phyloP scores from a whole-genome alignment of 92 coral and sea anemone species.

The Plumapathes pennacea region DNA sequence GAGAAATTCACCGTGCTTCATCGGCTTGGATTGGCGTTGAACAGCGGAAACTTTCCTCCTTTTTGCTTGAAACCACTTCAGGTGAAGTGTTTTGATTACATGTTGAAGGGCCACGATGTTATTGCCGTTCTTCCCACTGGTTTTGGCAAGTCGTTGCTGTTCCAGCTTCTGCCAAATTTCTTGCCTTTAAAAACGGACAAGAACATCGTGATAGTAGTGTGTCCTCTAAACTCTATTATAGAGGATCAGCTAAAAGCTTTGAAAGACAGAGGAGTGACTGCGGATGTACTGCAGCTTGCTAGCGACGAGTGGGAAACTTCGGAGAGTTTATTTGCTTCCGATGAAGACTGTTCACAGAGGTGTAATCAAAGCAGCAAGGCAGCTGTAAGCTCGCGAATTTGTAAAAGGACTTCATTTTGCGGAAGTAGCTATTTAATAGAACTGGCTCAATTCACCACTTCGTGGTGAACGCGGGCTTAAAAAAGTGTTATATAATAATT shows the following conservation, averaged over 20 bases:
- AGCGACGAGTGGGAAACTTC: conserved; percentile 18
- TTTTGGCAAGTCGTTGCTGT: conserved; percentile 67
- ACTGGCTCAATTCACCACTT: too few species aligned
- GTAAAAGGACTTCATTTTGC: too few species aligned
- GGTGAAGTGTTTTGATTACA: conserved; percentile 46
- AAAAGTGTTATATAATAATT: too few species aligned
- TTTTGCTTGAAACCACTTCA: conserved; percentile 8
- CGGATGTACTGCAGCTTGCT: conserved; percentile 56
- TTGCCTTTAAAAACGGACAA: conserved; percentile 46
- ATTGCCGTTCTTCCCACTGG: conserved; percentile 60
- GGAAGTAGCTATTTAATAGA: too few species aligned
- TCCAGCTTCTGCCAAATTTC: conserved; percentile 56
- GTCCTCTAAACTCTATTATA: conserved; percentile 62
- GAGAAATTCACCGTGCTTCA: conserved; percentile 9
- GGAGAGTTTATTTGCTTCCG: conserved; percentile 48
- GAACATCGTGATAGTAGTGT: conserved; percentile 60
- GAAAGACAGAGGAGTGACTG: conserved; percentile 35
- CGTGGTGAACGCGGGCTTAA: too few species aligned
- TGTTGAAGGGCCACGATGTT: conserved; percentile 50
- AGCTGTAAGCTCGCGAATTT: too few species aligned
- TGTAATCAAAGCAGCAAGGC: too few species aligned
- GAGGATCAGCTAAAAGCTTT: conserved; percentile 63
- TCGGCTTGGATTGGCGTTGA: conserved; percentile 10
- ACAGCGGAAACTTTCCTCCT: conserved; percentile 11
- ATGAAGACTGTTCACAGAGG: too few species aligned